phyloP scores from a whole-genome alignment of 2,888 invertebrate genomes.

The Coleophora deauratella region DNA sequence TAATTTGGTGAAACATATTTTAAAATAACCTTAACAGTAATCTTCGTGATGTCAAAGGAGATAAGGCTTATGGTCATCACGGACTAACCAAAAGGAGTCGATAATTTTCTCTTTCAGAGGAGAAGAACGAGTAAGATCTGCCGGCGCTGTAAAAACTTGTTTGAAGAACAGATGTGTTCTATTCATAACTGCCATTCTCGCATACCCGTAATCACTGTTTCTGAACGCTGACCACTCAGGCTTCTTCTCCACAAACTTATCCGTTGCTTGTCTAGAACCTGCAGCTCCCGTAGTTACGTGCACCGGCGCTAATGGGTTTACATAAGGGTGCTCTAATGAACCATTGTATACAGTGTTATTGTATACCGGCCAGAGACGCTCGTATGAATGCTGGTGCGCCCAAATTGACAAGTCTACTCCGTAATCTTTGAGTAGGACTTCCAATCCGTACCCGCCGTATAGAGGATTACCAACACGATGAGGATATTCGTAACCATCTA shows the following conservation, averaged over 20 bases:
- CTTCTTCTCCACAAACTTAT: background rate
- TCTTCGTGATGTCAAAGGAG: too few relatives aligned
- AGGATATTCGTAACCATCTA: background rate
- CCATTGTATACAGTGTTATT: slow-evolving; percentile 64
- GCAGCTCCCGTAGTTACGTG: background rate
- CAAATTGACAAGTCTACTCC: slow-evolving; percentile 91
- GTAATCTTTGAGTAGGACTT: slow-evolving; percentile 84
- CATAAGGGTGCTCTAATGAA: background rate
- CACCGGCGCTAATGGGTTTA: background rate
- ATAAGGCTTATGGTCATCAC: too few relatives aligned
- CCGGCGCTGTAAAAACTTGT: too few relatives aligned
- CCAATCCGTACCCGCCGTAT: slow-evolving; percentile 60
- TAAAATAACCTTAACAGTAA: too few relatives aligned
- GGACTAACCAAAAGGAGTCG: too few relatives aligned
- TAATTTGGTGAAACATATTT: too few relatives aligned
- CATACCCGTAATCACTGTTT: slow-evolving; percentile 89
- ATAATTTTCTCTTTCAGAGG: too few relatives aligned
- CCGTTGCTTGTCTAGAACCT: background rate
- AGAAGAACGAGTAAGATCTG: too few relatives aligned
- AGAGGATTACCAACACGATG: background rate
- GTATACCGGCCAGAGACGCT: slow-evolving; percentile 90
- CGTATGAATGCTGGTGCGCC: slow-evolving; percentile 96
- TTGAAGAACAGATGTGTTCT: background rate
- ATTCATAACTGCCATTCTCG: slow-evolving; percentile 64
- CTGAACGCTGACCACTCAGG: slow-evolving; percentile 89